A percentile compares a stretch with the other conserved stretches of the same genome.
These are phyloP conservation scores for Lophura nycthemera DNA, from an alignment of 2,113 vertebrate genomes.

Conservation along the genomic window DNA sequence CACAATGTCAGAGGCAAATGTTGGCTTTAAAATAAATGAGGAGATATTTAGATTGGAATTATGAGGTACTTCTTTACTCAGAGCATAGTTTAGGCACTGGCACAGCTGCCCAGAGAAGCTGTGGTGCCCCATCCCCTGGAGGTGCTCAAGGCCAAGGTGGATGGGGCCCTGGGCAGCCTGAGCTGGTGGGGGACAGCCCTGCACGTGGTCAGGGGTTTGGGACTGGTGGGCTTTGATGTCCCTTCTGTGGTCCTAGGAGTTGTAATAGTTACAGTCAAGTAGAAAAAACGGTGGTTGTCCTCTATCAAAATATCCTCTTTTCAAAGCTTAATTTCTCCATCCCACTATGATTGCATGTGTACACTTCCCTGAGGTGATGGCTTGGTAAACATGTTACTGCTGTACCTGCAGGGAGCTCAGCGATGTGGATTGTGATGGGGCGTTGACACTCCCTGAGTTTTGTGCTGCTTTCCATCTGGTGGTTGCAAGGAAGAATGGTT, in stretches of 20 bases:
- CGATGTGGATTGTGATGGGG: slow-evolving; percentile 92
- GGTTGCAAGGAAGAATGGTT: slow-evolving; percentile 95
- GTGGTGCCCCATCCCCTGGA: background rate
- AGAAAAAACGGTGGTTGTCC: background rate
- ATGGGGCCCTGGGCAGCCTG: background rate
- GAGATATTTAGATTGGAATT: background rate
- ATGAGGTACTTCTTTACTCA: background rate
- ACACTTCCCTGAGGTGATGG: background rate
- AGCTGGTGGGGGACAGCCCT: background rate
- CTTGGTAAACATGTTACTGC: background rate
- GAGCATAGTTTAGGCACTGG: background rate
- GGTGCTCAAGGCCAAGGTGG: background rate
- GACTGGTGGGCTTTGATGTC: background rate
- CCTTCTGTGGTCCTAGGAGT: background rate
- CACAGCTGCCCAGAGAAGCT: background rate
- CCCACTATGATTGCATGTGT: fast-evolving
- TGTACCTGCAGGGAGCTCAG: slow-evolving; percentile 88
- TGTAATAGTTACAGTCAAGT: background rate
- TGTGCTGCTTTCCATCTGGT: slow-evolving; percentile 96
- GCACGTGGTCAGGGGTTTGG: too few relatives aligned
- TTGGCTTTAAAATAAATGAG: background rate
- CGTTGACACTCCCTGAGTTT: slow-evolving; percentile 89
- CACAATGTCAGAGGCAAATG: too few relatives aligned
- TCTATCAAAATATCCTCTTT: background rate
- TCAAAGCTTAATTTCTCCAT: background rate